Conservation (phyloP, 1,140 invertebrate species). For the Stenopsyche tienmushanensis region DNA sequence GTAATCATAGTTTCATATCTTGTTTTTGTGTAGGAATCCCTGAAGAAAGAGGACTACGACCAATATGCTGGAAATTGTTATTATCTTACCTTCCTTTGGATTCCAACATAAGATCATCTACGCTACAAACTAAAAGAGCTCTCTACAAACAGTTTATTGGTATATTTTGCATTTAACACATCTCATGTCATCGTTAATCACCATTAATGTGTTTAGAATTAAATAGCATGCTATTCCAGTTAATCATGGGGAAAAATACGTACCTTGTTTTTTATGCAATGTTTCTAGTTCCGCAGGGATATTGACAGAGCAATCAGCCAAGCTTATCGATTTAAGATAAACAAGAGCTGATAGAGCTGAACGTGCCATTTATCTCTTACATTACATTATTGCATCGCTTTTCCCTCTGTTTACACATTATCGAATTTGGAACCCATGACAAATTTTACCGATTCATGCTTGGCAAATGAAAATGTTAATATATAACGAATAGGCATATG, state of each 20-base stretch:
- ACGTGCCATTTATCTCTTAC: too few relatives aligned
- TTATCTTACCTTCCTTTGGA: slow-evolving; percentile 78
- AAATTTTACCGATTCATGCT: too few relatives aligned
- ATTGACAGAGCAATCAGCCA: too few relatives aligned
- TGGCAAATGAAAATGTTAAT: too few relatives aligned
- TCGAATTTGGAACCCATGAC: too few relatives aligned
- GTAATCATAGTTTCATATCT: slow-evolving; percentile 1
- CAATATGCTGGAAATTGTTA: slow-evolving; percentile 80
- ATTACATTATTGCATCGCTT: too few relatives aligned
- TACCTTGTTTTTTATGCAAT: slow-evolving; percentile 7
- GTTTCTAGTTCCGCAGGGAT: background rate
- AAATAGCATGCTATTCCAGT: too few relatives aligned
- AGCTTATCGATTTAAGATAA: too few relatives aligned
- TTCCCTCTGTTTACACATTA: too few relatives aligned
- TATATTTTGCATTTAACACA: slow-evolving; percentile 45
- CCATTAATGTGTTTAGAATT: too few relatives aligned
- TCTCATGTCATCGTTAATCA: background rate
- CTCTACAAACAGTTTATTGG: slow-evolving; percentile 84
- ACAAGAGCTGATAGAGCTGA: too few relatives aligned
- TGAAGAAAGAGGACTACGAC: slow-evolving; percentile 73
- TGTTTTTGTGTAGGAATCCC: slow-evolving; percentile 67
- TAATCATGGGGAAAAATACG: slow-evolving; percentile 2
- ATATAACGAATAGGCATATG: too few relatives aligned
- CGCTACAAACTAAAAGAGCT: slow-evolving; percentile 68
- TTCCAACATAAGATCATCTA: slow-evolving; percentile 64